Conservation (phyloP, 1,140 invertebrate species). For the Eueides isabella region DNA sequence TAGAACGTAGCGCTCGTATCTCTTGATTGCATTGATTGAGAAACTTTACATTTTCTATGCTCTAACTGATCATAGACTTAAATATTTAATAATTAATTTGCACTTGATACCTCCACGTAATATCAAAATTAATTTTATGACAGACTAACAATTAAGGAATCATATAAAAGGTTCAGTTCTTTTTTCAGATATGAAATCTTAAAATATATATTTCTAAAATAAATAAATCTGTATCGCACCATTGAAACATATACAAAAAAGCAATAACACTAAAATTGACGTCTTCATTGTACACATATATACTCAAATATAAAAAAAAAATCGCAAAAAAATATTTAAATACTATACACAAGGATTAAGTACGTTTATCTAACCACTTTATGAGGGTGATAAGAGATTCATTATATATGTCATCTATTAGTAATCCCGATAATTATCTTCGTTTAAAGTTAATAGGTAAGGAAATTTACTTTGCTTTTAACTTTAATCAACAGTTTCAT, state of each 20-base stretch:
- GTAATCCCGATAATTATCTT: constrained; percentile 16
- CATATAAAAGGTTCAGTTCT: too few species aligned
- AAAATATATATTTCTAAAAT: too few species aligned
- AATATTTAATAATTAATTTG: too few species aligned
- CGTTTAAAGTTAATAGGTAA: not conserved
- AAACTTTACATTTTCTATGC: too few species aligned
- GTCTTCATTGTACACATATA: constrained; percentile 15
- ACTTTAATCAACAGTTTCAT: not conserved
- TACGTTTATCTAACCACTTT: constrained; percentile 22
- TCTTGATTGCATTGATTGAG: too few species aligned
- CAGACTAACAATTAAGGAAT: too few species aligned
- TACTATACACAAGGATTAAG: constrained; percentile 6
- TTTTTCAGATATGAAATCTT: too few species aligned
- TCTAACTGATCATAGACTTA: too few species aligned
- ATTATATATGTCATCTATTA: constrained; percentile 20
- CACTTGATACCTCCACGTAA: too few species aligned
- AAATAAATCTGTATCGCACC: constrained; percentile 2
- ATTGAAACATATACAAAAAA: constrained; percentile 9
- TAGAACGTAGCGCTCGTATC: too few species aligned
- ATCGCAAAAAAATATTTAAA: constrained; percentile 25
- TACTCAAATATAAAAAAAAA: constrained; percentile 1
- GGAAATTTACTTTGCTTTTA: not conserved
- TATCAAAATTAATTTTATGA: too few species aligned
- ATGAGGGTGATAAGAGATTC: constrained; percentile 28
- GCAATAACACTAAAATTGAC: constrained; percentile 13